Evolutionary conservation across 2,888 invertebrate species (phyloP).

Genomic region (Dryobota labecula): DNA sequence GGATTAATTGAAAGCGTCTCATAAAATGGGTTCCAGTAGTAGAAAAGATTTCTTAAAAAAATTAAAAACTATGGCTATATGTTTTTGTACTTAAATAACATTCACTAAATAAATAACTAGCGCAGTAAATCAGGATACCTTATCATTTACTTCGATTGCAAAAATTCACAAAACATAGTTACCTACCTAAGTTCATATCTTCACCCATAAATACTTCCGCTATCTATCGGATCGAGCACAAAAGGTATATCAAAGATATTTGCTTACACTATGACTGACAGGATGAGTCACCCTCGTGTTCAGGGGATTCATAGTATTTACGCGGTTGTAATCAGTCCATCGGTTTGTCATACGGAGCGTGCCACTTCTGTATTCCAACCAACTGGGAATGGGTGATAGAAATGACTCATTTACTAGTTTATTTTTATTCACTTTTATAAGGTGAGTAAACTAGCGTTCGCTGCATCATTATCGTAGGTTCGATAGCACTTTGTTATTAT

Average conservation of each 20-base stretch:
- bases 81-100: background rate
- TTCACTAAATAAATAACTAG: background rate
- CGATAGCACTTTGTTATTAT: background rate
- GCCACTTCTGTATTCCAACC: conserved; percentile 36
- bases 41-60: background rate
- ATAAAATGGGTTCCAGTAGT: background rate
- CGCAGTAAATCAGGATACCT: background rate
- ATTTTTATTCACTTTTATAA: conserved; percentile 31
- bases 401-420: conserved; percentile 41
- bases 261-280: conserved; percentile 30
- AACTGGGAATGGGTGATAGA: conserved; percentile 25
- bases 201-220: conserved; percentile 6
- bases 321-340: conserved; percentile 51
- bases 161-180: conserved; percentile 3
- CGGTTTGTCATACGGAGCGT: conserved; percentile 58
- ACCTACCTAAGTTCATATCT: background rate
- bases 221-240: conserved; percentile 16
- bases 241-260: conserved; percentile 17
- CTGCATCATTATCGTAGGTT: background rate
- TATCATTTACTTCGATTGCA: conserved; percentile 5
- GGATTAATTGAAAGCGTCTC: background rate
- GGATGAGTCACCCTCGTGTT: conserved; percentile 54
- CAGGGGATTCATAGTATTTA: conserved; percentile 48
- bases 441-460: conserved; percentile 6
- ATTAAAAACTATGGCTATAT: background rate